Percentiles rank a stretch among this genome's conserved stretches.
Conservation (phyloP, 2,113 vertebrate species). For the Xyrauchen texanus region DNA sequence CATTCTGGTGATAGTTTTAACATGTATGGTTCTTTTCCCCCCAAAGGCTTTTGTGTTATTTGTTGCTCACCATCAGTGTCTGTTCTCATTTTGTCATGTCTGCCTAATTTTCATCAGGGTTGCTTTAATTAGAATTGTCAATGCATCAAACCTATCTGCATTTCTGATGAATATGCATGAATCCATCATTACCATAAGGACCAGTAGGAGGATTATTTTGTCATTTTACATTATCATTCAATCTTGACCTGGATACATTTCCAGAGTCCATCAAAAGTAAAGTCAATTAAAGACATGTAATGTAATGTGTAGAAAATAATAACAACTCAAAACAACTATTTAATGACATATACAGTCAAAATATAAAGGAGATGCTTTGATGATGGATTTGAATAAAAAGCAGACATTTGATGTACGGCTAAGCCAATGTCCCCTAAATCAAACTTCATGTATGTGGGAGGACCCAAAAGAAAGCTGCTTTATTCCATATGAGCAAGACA, state of each 20-base stretch:
- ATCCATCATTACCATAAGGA: conserved; percentile 10
- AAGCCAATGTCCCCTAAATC: conserved; percentile 6
- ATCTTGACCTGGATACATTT: conserved; percentile 8
- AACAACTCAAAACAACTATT: background rate
- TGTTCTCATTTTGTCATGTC: conserved; percentile 26
- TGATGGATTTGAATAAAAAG: background rate
- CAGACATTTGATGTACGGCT: background rate
- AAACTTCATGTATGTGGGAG: background rate
- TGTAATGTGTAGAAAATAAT: too few relatives aligned
- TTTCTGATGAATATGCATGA: conserved; percentile 39
- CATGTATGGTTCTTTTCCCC: too few relatives aligned
- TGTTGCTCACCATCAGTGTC: conserved; percentile 2
- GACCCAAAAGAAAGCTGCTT: conserved; percentile 2
- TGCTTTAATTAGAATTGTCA: conserved; percentile 41
- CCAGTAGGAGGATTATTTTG: background rate
- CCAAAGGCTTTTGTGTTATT: too few relatives aligned
- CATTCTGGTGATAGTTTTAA: too few relatives aligned
- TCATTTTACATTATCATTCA: conserved; percentile 17
- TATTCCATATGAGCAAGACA: conserved; percentile 20
- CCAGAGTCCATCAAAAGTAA: conserved; percentile 15
- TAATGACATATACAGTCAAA: conserved; percentile 6
- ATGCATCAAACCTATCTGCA: conserved; percentile 32
- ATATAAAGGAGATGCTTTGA: background rate
- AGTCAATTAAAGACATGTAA: too few relatives aligned
- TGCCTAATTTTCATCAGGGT: conserved; percentile 42